Percentiles rank a stretch among this genome's conserved stretches.
Conservation (phyloP, 2,888 invertebrate species). For the Archips xylosteana region DNA sequence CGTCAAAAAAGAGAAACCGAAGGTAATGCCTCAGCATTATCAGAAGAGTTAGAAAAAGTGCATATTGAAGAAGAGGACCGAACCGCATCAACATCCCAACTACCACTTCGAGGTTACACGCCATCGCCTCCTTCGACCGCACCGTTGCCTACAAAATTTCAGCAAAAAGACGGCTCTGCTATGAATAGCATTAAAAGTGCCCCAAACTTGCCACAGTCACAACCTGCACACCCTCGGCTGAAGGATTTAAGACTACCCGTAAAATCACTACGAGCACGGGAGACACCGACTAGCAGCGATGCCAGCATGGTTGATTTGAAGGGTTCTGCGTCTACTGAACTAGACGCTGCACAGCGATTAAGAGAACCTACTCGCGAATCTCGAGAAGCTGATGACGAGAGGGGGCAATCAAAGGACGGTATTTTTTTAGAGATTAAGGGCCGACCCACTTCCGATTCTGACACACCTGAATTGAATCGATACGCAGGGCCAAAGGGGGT, state of each 20-base stretch:
- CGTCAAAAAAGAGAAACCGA: conserved; percentile 81
- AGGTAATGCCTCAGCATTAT: conserved; percentile 71
- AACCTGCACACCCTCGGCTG: conserved; percentile 88
- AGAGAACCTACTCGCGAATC: conserved; percentile 83
- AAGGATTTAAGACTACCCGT: conserved; percentile 91
- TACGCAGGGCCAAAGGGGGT: conserved; percentile 84
- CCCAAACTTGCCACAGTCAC: conserved; percentile 90
- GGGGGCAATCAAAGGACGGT: conserved; percentile 89
- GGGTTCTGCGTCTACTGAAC: conserved; percentile 76
- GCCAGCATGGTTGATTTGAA: conserved; percentile 88
- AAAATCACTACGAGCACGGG: conserved; percentile 88
- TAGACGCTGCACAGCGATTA: conserved; percentile 81
- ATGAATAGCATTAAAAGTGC: conserved; percentile 94
- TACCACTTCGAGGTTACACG: conserved; percentile 90
- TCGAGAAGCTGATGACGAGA: conserved; percentile 89
- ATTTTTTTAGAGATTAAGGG: conserved; percentile 91
- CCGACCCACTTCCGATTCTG: conserved; percentile 87
- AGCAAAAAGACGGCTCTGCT: conserved; percentile 88
- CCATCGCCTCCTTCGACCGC: conserved; percentile 94
- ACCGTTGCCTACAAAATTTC: conserved; percentile 93
- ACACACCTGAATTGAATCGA: conserved; percentile 84
- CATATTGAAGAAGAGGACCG: conserved; percentile 86
- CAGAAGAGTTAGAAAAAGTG: conserved; percentile 87
- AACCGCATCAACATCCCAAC: conserved; percentile 84
- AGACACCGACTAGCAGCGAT: conserved; percentile 87